Percentiles rank a stretch among this genome's conserved stretches.
Conservation (phyloP, 2,888 invertebrate species). For the Nezara viridula region DNA sequence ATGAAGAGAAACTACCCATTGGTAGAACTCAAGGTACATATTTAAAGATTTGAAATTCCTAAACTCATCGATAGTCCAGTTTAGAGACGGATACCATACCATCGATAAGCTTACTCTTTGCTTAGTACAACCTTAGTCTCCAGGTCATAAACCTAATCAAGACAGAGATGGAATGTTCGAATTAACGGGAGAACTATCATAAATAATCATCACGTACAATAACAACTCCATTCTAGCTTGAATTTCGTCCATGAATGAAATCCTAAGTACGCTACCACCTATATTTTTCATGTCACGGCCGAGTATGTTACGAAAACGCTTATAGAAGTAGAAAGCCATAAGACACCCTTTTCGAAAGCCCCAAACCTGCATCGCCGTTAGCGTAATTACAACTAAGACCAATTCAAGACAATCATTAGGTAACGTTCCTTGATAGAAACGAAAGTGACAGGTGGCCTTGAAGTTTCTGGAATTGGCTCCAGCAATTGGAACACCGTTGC, state of each 20-base stretch:
- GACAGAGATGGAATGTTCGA: too few relatives aligned
- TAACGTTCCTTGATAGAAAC: not conserved
- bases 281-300: slow-evolving; percentile 6
- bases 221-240: not conserved
- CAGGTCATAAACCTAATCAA: too few relatives aligned
- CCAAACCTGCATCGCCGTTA: not conserved
- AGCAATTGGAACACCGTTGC: slow-evolving; percentile 33
- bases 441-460: slow-evolving; percentile 10
- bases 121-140: too few relatives aligned
- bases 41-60: too few relatives aligned
- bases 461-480: slow-evolving; percentile 8
- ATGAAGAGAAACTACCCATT: too few relatives aligned
- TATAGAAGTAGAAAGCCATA: not conserved
- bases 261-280: not conserved
- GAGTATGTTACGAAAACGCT: not conserved
- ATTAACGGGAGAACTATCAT: too few relatives aligned
- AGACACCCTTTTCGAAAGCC: not conserved
- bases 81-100: too few relatives aligned
- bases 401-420: not conserved
- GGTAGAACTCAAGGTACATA: too few relatives aligned
- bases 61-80: too few relatives aligned
- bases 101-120: too few relatives aligned
- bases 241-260: not conserved
- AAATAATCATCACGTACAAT: not conserved
- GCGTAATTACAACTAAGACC: not conserved